A percentile compares a stretch with the other conserved stretches of the same genome.
Evolutionary conservation across 2,888 invertebrate species (phyloP).

Genomic region (Orchesella flavescens): DNA sequence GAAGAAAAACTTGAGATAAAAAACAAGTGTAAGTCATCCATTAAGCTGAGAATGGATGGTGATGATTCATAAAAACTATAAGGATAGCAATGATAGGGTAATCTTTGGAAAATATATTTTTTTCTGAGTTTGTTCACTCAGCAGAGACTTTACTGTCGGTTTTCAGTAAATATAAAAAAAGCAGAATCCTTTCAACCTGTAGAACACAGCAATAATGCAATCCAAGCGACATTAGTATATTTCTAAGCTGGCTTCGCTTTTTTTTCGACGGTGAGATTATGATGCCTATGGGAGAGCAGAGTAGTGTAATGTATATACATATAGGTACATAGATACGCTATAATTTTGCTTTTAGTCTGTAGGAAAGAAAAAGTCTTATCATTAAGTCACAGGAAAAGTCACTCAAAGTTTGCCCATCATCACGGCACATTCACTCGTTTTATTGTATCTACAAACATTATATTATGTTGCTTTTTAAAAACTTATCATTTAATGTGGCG

Average conservation of each 20-base stretch:
- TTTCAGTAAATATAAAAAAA: not conserved
- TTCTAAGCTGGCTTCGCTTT: not conserved
- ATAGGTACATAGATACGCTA: not conserved
- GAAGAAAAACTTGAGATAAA: not conserved
- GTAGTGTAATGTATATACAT: not conserved
- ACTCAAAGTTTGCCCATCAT: slow-evolving; percentile 53
- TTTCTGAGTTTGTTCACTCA: slow-evolving; percentile 13
- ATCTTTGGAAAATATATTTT: slow-evolving; percentile 8
- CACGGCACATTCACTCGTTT: slow-evolving; percentile 24
- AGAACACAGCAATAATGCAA: no score
- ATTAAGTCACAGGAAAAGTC: slow-evolving; percentile 56
- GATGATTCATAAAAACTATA: slow-evolving; percentile 28
- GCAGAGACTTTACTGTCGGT: not conserved
- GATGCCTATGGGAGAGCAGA: no score
- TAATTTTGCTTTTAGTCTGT: not conserved
- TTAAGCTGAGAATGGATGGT: slow-evolving; percentile 9
- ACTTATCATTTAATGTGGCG: slow-evolving; percentile 22
- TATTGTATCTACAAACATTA: slow-evolving; percentile 48
- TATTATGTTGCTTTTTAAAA: slow-evolving; percentile 34
- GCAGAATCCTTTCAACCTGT: no score
- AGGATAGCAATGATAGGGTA: slow-evolving; percentile 7
- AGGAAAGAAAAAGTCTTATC: slow-evolving; percentile 29
- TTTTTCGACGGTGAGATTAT: not conserved
- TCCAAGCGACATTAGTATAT: not conserved
- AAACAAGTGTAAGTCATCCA: slow-evolving; percentile 26